Conservation (phyloP, 2,888 invertebrate species). For the Gastracanthus pulcherrimus region DNA sequence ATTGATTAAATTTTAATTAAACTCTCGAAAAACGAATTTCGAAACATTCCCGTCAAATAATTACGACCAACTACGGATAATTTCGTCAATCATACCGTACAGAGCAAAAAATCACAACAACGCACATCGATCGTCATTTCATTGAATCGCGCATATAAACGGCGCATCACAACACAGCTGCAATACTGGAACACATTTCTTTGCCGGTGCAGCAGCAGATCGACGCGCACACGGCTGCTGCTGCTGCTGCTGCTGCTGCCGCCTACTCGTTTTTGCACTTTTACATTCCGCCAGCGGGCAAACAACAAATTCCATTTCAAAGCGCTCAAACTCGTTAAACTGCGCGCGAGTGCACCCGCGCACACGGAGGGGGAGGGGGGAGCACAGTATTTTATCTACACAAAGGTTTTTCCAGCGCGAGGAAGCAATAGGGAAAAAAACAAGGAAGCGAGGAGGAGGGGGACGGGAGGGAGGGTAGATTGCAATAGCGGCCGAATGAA, state of each 20-base stretch:
- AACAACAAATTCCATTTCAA: slow-evolving; percentile 50
- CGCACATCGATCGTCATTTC: background rate
- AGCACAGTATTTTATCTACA: slow-evolving; percentile 30
- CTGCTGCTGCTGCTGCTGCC: no score
- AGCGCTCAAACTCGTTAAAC: slow-evolving; percentile 46
- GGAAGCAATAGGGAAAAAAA: slow-evolving; percentile 28
- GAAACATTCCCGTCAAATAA: no score
- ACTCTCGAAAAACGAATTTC: no score
- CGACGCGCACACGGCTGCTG: no score
- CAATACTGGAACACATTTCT: background rate
- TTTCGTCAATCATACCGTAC: no score
- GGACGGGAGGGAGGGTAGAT: background rate
- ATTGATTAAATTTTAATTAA: no score
- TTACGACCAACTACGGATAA: no score
- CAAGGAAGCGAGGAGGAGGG: slow-evolving; percentile 6
- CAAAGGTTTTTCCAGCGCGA: slow-evolving; percentile 37
- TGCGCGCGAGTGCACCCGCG: background rate
- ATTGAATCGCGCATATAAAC: background rate
- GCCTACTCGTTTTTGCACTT: background rate
- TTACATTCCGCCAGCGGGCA: slow-evolving; percentile 10
- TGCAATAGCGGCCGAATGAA: slow-evolving; percentile 14
- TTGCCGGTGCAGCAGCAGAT: background rate
- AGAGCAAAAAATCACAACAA: no score
- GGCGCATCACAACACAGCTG: background rate
- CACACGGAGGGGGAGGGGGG: no score